A percentile compares a stretch with the other conserved stretches of the same genome.
Conservation (phyloP, 2,113 vertebrate species). For the Pseudopipra pipra region DNA sequence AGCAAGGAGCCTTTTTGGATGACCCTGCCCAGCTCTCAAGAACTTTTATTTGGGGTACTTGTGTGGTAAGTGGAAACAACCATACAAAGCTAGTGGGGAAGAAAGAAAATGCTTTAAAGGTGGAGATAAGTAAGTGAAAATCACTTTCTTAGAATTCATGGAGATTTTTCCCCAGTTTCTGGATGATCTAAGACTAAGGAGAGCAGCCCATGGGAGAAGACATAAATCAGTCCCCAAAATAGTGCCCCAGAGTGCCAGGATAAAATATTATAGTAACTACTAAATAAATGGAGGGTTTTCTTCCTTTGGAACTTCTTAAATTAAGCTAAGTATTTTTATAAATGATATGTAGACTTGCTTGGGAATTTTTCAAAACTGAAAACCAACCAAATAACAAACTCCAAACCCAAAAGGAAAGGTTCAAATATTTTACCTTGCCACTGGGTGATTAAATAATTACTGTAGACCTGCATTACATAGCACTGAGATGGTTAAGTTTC, state of each 20-base stretch:
- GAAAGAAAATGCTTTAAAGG: neutral
- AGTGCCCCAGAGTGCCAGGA: neutral
- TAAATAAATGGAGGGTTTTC: neutral
- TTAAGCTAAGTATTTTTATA: neutral
- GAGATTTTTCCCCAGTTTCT: neutral
- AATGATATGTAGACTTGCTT: rapidly evolving
- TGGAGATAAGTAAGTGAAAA: neutral
- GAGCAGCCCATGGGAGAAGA: neutral
- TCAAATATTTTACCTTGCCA: neutral
- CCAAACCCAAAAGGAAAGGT: neutral
- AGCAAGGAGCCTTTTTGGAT: neutral
- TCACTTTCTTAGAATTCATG: neutral
- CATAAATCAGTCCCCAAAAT: neutral
- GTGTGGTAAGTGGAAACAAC: neutral
- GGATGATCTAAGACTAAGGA: neutral
- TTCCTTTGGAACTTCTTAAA: neutral
- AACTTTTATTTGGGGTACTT: neutral
- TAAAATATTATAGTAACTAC: neutral
- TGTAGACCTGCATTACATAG: neutral
- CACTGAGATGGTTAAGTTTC: neutral
- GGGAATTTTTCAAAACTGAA: neutral
- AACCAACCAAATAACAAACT: neutral
- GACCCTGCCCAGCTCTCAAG: neutral
- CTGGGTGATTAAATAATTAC: neutral
- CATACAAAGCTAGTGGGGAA: neutral